phyloP scores from a whole-genome alignment of 2,797 vertebrate species.

The Cyprinella venusta region DNA sequence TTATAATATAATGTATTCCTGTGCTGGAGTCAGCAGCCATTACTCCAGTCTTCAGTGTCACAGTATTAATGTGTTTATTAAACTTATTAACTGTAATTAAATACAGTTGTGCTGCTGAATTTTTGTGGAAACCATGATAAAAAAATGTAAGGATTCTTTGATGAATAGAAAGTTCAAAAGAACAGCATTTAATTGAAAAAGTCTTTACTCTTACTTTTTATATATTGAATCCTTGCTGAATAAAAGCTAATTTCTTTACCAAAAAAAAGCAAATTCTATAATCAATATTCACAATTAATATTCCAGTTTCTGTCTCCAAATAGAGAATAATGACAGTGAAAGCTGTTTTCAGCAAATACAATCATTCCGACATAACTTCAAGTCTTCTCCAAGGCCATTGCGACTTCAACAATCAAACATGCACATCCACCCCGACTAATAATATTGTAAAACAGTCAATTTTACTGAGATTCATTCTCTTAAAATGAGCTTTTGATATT shows the following conservation, averaged over 20 bases:
- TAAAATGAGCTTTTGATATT: constrained; percentile 24
- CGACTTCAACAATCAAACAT: constrained; percentile 15
- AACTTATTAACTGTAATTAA: too few species aligned
- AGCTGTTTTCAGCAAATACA: neutral
- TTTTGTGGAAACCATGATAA: neutral
- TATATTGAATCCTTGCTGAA: neutral
- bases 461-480: neutral
- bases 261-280: neutral
- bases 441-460: neutral
- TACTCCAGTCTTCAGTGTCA: neutral
- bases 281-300: neutral
- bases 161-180: neutral
- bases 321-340: neutral
- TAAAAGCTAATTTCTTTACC: neutral
- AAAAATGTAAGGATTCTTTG: neutral
- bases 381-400: constrained; percentile 21
- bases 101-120: too few species aligned
- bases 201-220: neutral
- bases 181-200: neutral
- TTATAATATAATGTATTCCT: neutral
- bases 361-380: neutral
- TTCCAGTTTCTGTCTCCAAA: neutral
- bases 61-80: neutral
- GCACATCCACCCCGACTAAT: neutral
- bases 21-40: neutral